Evolutionary conservation across 2,797 vertebrate genomes (phyloP).

Genomic region (Falco rusticolus): DNA sequence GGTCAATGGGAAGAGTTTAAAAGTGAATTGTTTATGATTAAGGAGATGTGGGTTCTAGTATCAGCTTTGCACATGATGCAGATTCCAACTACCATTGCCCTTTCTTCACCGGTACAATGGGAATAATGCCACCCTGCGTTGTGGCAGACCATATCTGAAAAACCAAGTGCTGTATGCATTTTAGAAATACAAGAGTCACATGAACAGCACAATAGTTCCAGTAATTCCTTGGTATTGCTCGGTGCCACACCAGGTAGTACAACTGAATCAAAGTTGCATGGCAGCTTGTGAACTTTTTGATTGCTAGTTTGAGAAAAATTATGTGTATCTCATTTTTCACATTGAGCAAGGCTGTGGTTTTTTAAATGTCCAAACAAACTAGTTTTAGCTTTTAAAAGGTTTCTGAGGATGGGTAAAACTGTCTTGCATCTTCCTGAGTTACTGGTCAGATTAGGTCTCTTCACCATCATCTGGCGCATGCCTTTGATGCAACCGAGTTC

Average conservation of each 20-base stretch:
- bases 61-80: not conserved
- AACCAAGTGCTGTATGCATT: not conserved
- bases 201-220: not conserved
- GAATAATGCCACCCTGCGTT: not conserved
- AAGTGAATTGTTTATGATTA: slow-evolving; percentile 3
- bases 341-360: not conserved
- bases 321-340: not conserved
- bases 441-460: not conserved
- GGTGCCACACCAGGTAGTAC: not conserved
- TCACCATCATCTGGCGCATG: not conserved
- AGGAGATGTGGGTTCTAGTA: not conserved
- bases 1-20: slow-evolving; percentile 29
- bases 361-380: not conserved
- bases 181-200: not conserved
- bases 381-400: not conserved
- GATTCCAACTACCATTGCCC: not conserved
- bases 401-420: not conserved
- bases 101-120: not conserved
- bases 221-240: not conserved
- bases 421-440: not conserved
- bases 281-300: not conserved
- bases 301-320: not conserved
- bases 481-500: not conserved
- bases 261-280: not conserved
- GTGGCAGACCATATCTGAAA: not conserved